These are phyloP conservation scores for Oncorhynchus tshawytscha DNA, from an alignment of 2,113 vertebrate species.

Conservation along the genomic window DNA sequence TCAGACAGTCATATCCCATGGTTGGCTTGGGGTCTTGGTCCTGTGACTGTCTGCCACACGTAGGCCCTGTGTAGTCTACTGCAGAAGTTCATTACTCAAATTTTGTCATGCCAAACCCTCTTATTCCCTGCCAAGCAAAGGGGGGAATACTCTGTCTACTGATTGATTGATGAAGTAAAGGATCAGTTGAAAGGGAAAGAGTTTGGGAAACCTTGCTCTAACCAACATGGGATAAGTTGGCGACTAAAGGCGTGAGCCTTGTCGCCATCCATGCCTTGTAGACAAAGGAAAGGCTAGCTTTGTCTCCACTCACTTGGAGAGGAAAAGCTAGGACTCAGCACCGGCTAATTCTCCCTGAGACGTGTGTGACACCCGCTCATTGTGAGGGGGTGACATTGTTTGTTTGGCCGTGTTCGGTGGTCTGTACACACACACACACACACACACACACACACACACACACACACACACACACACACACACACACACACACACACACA, in stretches of 20 bases:
- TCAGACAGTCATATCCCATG: conserved; percentile 15
- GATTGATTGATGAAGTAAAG: conserved; percentile 21
- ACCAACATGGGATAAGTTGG: too few species aligned
- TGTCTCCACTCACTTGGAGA: conserved; percentile 43
- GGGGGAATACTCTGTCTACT: not conserved
- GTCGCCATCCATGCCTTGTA: too few species aligned
- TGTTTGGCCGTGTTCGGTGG: conserved; percentile 3
- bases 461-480: too few species aligned
- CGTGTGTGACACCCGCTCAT: conserved; percentile 70
- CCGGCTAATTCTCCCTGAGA: conserved; percentile 70
- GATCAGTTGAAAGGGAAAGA: not conserved
- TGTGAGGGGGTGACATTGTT: conserved; percentile 57
- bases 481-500: not conserved
- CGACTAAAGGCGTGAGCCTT: too few species aligned
- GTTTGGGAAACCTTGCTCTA: not conserved
- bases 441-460: too few species aligned
- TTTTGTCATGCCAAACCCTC: conserved; percentile 27
- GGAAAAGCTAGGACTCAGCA: conserved; percentile 62
- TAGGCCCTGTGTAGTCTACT: not conserved
- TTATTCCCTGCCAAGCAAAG: conserved; percentile 31
- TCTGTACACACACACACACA: not conserved
- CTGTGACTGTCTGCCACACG: not conserved
- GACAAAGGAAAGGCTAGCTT: conserved; percentile 19
- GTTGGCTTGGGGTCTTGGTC: too few species aligned
- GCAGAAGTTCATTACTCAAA: conserved; percentile 7